Evolutionary conservation across 2,888 invertebrate species (phyloP), one percentile per base, ranked within the genome.

Genomic region (Osmoderma eremita): DNA sequence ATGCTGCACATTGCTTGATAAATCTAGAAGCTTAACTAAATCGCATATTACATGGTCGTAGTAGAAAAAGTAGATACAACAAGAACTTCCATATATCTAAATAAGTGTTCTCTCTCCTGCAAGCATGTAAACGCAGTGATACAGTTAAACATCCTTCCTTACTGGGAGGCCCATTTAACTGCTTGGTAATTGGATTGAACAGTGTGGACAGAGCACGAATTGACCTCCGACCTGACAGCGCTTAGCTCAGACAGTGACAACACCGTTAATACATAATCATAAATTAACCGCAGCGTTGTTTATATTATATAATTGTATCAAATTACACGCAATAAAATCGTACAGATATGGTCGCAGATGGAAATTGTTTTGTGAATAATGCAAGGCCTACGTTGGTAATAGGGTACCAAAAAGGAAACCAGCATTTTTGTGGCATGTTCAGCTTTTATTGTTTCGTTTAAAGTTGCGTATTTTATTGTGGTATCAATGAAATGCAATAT

Each of bases 141-240:
- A 65, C 62, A 65, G 69, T 66, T 69, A 69, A 68, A 67, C 54
- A 67, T 68, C 69, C 67, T 67, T 62, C 67, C 70, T 70, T 71
- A 65, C 69, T 67, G 68, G 67, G 70, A 70, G 70, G 68, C 66
- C 70, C 65, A 69, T 69, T 70, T 72, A 72, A 69, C 67, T 65
- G 63, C 66, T 50, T 50, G 68, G 68, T 72, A 72, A 72, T 72
- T 72, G 72, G 69, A 72, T 67, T 67, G 72, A 71, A 71, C 70
- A 66, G 67, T 69, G 69, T 66, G 68, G 69, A 72, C 69, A 69
- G 67, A 63, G 66, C 72, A 72, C 72, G 72, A 72, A 69, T 63
- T 70, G 67, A 72, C 72, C 72, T 63, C 49, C 61, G 70, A 71
- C 70, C 71, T 64, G 41, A 53, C 68, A 63, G 15, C 30, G 65